phyloP scores from a whole-genome alignment of 2,113 vertebrate genomes.

The Myotis davidii region DNA sequence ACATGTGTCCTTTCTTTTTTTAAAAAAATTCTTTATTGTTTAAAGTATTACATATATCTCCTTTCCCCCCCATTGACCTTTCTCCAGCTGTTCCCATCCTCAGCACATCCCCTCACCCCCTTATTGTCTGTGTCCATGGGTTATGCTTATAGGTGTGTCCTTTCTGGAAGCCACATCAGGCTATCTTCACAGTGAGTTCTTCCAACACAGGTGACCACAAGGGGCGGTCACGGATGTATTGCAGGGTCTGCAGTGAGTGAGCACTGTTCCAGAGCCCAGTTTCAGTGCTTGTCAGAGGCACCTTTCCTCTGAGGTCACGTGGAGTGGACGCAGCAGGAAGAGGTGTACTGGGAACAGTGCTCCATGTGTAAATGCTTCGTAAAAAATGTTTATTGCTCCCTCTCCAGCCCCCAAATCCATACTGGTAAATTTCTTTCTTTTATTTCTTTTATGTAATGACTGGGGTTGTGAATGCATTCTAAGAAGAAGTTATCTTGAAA shows the following conservation, averaged over 20 bases:
- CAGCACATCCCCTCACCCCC: too few relatives aligned
- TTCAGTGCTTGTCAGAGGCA: constrained; percentile 24
- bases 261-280: not conserved
- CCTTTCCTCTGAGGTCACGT: constrained; percentile 55
- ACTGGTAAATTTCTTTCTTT: constrained; percentile 21
- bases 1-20: too few relatives aligned
- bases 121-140: too few relatives aligned
- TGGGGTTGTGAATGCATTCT: not conserved
- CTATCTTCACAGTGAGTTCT: constrained; percentile 26
- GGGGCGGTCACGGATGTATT: constrained; percentile 10
- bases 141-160: not conserved
- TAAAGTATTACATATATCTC: too few relatives aligned
- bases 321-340: constrained; percentile 18
- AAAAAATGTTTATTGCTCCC: constrained; percentile 27
- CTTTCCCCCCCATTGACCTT: too few relatives aligned
- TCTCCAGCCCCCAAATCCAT: not conserved
- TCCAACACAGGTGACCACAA: constrained; percentile 43
- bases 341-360: not conserved
- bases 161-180: constrained; percentile 36
- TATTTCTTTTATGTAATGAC: not conserved
- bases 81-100: too few relatives aligned
- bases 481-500: constrained; percentile 2
- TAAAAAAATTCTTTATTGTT: too few relatives aligned
- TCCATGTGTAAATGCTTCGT: constrained; percentile 50
- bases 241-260: constrained; percentile 5